phyloP scores from a whole-genome alignment of 23 tunicate species.

The Diplosoma virens region DNA sequence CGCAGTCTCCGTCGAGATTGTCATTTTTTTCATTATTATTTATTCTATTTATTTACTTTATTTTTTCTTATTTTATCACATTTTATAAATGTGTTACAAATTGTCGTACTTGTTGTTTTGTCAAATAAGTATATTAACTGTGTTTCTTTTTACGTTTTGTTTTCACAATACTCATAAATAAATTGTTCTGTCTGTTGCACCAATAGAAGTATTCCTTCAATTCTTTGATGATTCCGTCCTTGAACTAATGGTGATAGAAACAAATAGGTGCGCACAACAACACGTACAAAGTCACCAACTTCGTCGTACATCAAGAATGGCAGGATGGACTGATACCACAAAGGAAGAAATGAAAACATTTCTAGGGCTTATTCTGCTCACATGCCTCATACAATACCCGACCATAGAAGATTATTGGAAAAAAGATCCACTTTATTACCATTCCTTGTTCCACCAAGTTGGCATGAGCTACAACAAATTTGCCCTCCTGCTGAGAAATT shows the following conservation, averaged over 20 bases:
- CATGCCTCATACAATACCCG: conserved; percentile 23
- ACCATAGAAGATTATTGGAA: conserved; percentile 22
- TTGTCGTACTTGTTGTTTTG: too few relatives aligned
- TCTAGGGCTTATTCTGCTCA: conserved; percentile 13
- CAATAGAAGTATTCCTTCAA: conserved; percentile 23
- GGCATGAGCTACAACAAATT: conserved; percentile 23
- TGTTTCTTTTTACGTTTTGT: too few relatives aligned
- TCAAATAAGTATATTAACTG: too few relatives aligned
- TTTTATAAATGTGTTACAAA: too few relatives aligned
- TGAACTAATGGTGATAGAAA: conserved; percentile 15
- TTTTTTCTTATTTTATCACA: too few relatives aligned
- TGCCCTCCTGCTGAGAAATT: conserved; percentile 11
- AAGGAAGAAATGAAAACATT: conserved; percentile 23
- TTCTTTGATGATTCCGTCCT: conserved; percentile 16
- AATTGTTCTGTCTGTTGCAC: too few relatives aligned
- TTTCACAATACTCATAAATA: too few relatives aligned
- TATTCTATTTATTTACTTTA: too few relatives aligned
- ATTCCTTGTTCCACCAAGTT: conserved; percentile 18
- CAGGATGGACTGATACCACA: conserved; percentile 19
- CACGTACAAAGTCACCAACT: conserved; percentile 3
- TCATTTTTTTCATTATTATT: too few relatives aligned
- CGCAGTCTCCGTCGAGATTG: too few relatives aligned
- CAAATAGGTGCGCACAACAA: conserved; percentile 17
- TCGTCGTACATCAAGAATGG: conserved; percentile 25
- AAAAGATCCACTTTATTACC: conserved; percentile 18